Conservation (phyloP, 2,797 vertebrate genomes). For the Crocidura indochinensis region DNA sequence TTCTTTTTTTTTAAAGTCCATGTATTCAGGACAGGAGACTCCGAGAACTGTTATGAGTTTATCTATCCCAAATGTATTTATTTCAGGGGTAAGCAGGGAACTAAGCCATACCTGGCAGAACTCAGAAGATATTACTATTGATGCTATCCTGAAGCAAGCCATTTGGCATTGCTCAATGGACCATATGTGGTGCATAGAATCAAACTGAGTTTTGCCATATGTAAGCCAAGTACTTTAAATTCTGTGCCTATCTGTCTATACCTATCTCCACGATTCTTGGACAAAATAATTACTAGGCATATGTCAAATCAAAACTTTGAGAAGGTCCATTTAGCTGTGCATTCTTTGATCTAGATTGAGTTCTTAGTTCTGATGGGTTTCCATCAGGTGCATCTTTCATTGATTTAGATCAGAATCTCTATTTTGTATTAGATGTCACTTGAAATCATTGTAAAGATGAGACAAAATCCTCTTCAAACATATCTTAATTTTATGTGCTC, state of each 20-base stretch:
- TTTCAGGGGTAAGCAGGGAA: no score
- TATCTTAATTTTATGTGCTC: conserved; percentile 62
- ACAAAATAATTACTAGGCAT: conserved; percentile 82
- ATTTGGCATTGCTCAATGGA: no score
- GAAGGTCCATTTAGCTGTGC: conserved; percentile 77
- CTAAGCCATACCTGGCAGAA: no score
- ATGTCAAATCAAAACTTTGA: conserved; percentile 79
- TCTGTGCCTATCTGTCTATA: no score
- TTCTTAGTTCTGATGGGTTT: conserved; percentile 77
- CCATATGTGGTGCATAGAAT: no score
- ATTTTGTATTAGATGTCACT: conserved; percentile 66
- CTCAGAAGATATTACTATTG: no score
- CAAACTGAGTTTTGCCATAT: no score
- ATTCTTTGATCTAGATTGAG: conserved; percentile 76
- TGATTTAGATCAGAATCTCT: conserved; percentile 79
- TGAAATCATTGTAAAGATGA: conserved; percentile 74
- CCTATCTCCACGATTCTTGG: conserved; percentile 74
- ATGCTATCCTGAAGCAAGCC: no score
- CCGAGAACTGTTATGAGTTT: conserved; percentile 79
- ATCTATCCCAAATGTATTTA: conserved; percentile 69
- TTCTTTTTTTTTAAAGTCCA: conserved; percentile 20
- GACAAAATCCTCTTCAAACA: conserved; percentile 72
- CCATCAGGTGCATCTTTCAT: conserved; percentile 80
- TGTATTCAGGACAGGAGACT: conserved; percentile 86
- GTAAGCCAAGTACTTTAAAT: no score